Conservation (phyloP, 2,797 vertebrate species). For the Gymnopithys bicolor region DNA sequence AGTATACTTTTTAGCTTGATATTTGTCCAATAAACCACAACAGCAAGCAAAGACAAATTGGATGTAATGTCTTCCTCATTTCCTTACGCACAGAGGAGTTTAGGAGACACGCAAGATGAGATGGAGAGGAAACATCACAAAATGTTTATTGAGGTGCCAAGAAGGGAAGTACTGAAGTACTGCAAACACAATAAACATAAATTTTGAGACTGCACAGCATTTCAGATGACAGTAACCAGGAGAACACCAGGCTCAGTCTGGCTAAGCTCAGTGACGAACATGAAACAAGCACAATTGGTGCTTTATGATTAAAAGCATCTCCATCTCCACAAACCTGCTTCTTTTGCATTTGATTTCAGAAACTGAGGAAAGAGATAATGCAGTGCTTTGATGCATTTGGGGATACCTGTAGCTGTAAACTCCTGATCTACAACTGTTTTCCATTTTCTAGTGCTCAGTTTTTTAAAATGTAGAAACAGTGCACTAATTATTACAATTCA, state of each 20-base stretch:
- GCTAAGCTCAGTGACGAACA: neutral
- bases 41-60: neutral
- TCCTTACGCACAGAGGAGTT: neutral
- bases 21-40: neutral
- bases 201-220: neutral
- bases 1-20: neutral
- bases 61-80: neutral
- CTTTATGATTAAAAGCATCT: neutral
- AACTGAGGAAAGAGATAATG: neutral
- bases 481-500: neutral
- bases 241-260: neutral
- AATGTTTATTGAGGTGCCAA: neutral
- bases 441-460: neutral
- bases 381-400: neutral
- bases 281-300: neutral
- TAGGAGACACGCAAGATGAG: neutral
- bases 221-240: neutral
- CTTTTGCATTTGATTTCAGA: neutral
- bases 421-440: neutral
- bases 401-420: neutral
- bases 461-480: neutral
- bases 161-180: neutral
- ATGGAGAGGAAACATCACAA: neutral
- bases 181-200: neutral
- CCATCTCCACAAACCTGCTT: neutral